A percentile compares a stretch with the other conserved stretches of the same genome.
Evolutionary conservation across 2,113 vertebrate genomes (phyloP).

Genomic region (Hyla sarda): DNA sequence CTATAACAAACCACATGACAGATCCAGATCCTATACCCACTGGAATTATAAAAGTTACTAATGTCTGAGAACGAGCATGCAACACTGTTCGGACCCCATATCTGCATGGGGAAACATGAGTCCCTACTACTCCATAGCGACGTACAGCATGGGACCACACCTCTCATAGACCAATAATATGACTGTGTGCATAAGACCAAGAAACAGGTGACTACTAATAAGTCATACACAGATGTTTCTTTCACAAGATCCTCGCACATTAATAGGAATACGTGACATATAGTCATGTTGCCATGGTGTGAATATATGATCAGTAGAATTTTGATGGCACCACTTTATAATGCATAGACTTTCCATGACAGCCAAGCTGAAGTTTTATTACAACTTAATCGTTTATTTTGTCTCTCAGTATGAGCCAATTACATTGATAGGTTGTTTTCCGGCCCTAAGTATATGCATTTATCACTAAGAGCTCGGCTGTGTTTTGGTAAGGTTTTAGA

Average conservation of each 20-base stretch:
- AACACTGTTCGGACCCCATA: no score
- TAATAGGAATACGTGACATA: background rate
- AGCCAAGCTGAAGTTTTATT: conserved; percentile 45
- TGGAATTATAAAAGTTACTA: no score
- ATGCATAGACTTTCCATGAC: conserved; percentile 5
- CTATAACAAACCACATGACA: no score
- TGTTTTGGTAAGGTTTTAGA: conserved; percentile 32
- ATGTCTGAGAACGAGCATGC: no score
- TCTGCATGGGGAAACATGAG: no score
- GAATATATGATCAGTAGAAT: background rate
- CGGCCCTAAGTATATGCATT: conserved; percentile 21
- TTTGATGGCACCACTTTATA: conserved; percentile 57
- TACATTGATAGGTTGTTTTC: conserved; percentile 36
- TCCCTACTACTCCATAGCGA: no score
- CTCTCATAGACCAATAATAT: background rate
- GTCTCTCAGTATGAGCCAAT: conserved; percentile 27
- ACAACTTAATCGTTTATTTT: conserved; percentile 42
- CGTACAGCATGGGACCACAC: no score
- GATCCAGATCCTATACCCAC: no score
- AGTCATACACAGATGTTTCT: background rate
- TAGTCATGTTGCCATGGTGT: background rate
- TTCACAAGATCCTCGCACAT: background rate
- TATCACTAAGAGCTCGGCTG: background rate
- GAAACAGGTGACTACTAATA: background rate
- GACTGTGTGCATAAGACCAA: background rate